Conservation (phyloP, 2,113 vertebrate genomes). For the Pachycephala philippinensis region DNA sequence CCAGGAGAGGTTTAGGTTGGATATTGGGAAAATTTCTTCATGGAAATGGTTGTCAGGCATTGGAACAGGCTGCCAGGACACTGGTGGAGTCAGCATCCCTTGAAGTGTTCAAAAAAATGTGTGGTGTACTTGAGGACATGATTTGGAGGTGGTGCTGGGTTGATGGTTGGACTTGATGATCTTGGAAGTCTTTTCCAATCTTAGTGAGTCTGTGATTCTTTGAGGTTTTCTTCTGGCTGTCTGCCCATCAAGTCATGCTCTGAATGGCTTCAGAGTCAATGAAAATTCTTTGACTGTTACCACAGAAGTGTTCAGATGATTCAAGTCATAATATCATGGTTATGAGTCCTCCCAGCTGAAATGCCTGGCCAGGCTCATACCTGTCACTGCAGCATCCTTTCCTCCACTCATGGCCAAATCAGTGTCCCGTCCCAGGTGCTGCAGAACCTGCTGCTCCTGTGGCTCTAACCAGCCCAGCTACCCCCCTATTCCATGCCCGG, state of each 20-base stretch:
- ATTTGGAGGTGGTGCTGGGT: not conserved
- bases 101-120: not conserved
- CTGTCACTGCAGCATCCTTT: not conserved
- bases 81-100: not conserved
- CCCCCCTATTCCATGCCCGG: rapidly evolving
- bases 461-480: not conserved
- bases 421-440: not conserved
- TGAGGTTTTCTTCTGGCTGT: not conserved
- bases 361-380: not conserved
- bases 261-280: not conserved
- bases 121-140: not conserved
- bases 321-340: not conserved
- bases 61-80: not conserved
- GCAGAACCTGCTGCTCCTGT: not conserved
- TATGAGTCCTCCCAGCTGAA: not conserved
- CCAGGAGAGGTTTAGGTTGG: not conserved
- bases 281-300: not conserved
- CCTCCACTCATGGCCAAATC: not conserved
- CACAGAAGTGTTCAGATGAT: not conserved
- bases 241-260: not conserved
- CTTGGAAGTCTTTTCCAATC: not conserved
- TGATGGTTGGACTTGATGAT: not conserved
- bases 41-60: not conserved
- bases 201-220: not conserved
- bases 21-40: not conserved